A percentile compares a stretch with the other conserved stretches of the same genome.
Evolutionary conservation across 2,888 invertebrate species (phyloP).

Genomic region (Tenthredo livida): DNA sequence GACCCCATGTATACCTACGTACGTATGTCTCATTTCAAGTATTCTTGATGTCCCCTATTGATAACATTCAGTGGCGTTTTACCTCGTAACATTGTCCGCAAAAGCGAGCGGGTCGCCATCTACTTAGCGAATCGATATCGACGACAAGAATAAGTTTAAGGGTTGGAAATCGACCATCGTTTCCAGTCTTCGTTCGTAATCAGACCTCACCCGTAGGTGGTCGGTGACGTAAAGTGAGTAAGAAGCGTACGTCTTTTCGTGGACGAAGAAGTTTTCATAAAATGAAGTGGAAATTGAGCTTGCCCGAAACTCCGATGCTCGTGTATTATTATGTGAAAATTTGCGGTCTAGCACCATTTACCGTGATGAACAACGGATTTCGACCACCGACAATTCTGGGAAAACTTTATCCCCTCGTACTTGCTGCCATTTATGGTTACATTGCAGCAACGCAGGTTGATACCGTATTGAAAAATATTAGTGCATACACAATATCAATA

Average conservation of each 20-base stretch:
- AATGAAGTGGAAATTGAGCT: not conserved
- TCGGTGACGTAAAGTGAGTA: not conserved
- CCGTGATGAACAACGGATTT: not conserved
- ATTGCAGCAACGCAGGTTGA: too few relatives aligned
- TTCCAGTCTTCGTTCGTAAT: not conserved
- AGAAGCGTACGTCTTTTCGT: too few relatives aligned
- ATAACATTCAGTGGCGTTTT: not conserved
- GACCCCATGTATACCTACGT: not conserved
- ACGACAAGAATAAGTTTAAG: not conserved
- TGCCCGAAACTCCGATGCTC: not conserved
- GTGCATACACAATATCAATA: not conserved
- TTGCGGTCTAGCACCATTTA: not conserved
- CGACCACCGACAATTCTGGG: not conserved
- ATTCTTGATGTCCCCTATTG: not conserved
- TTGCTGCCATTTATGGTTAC: too few relatives aligned
- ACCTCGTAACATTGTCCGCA: not conserved
- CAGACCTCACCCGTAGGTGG: not conserved
- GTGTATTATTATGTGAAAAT: constrained; percentile 13
- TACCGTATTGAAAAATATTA: too few relatives aligned
- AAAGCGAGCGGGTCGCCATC: not conserved
- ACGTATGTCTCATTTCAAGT: not conserved
- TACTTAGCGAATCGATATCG: constrained; percentile 3
- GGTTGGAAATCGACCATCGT: not conserved
- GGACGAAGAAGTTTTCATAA: not conserved
- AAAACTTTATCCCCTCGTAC: not conserved